These are phyloP conservation scores for Nansenia antarctica DNA, from an alignment of 2,113 vertebrate genomes.

Conservation along the genomic window DNA sequence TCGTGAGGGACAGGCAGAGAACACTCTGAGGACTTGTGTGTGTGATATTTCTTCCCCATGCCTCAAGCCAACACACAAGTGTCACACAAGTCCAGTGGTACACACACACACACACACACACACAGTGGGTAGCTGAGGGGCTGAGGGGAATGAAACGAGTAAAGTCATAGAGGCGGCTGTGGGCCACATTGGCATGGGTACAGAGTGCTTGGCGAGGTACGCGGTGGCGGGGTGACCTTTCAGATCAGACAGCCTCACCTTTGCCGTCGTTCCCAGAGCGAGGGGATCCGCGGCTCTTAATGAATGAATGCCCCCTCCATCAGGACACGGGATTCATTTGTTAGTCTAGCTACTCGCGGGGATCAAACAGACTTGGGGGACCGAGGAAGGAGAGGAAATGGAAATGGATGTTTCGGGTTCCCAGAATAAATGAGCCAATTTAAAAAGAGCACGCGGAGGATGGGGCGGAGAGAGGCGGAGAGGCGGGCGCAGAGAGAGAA, in stretches of 20 bases:
- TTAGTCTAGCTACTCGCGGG: slow-evolving; percentile 48
- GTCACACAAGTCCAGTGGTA: too few species aligned
- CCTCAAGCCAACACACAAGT: slow-evolving; percentile 1
- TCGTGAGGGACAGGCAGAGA: not conserved
- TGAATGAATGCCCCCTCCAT: slow-evolving; percentile 47
- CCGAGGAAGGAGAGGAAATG: slow-evolving; percentile 47
- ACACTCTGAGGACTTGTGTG: slow-evolving; percentile 23
- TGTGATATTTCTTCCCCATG: not conserved
- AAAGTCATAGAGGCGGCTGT: slow-evolving; percentile 40
- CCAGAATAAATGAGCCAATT: slow-evolving; percentile 43
- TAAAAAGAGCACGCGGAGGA: too few species aligned
- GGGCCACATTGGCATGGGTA: slow-evolving; percentile 23
- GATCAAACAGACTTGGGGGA: slow-evolving; percentile 54
- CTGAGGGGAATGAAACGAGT: slow-evolving; percentile 59
- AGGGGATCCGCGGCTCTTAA: slow-evolving; percentile 33
- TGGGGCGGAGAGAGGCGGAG: not conserved
- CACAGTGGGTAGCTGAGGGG: slow-evolving; percentile 20
- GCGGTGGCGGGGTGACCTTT: slow-evolving; percentile 52
- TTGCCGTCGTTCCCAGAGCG: slow-evolving; percentile 29
- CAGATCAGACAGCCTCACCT: slow-evolving; percentile 28
- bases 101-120: too few species aligned
- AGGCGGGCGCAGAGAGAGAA: not conserved
- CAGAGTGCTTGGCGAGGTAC: not conserved
- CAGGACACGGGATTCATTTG: slow-evolving; percentile 57
- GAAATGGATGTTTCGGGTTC: slow-evolving; percentile 57